Evolutionary conservation across 2,888 invertebrate genomes (phyloP), one percentile per base, ranked within the genome.

Genomic region (Dynastes maya): DNA sequence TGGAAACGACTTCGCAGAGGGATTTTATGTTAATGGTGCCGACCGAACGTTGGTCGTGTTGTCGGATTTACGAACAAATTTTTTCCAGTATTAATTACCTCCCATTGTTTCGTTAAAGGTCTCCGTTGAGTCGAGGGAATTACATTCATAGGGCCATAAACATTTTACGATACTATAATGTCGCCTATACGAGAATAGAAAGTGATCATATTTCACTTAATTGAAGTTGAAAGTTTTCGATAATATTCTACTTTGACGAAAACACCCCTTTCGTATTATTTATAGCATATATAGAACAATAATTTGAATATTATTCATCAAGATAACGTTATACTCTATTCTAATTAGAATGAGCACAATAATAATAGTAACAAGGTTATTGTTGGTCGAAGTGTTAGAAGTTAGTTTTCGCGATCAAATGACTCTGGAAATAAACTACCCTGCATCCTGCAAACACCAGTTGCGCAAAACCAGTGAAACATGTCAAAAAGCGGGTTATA

Each of bases 41-140:
- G 72, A 22, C 72, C 61, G 72, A 72, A 61, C 61, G 72, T 72
- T 22, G 61, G 61, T 40, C 61, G 72, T 72, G 40, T 61, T 22
- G 45, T 72, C 40, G 61, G 61, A 72, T 72, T 72, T 72, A 72
- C 72, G 72, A n/a, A 72, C 72, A 72, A 68, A 72, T 72, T 72
- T 72, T 72, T 72, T 72, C 72, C 58, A 22, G 61, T 58, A 72
- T 72, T 72, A 72, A 72, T 72, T 72, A 61, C 72, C 61, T 58
- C 71, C 71, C 58, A 72, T 58, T 72, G 71, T 58, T 72, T 72
- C 58, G 58, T 40, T 53, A 72, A 58, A 58, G 71, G 71, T 58
- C 58, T 37, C 58, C 29, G 61, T 72, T 58, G 40, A 13, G 32
- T 16, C 55, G 45, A 72, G 61, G 61, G 40, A 72, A 61, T 61